Conservation (phyloP, 2,888 invertebrate species). For the Drosophila demipolita region DNA sequence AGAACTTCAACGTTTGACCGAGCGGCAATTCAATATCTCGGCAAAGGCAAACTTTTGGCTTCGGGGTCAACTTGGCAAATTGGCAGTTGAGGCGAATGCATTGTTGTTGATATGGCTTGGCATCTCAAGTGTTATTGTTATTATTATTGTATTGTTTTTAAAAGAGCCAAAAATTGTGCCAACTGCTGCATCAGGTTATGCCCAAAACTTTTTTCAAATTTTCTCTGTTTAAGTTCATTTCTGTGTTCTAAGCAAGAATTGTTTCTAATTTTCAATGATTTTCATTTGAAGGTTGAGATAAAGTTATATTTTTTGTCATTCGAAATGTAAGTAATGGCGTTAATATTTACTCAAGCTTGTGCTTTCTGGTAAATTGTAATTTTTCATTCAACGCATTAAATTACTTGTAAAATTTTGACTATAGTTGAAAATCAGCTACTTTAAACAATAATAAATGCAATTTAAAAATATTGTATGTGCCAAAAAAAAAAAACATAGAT, state of each 20-base stretch:
- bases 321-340: too few species aligned
- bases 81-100: constrained; percentile 57
- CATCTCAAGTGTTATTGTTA: constrained; percentile 51
- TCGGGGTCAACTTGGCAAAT: constrained; percentile 50
- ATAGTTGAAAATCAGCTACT: neutral
- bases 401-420: neutral
- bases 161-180: neutral
- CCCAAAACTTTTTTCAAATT: neutral
- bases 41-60: constrained; percentile 35
- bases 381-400: neutral
- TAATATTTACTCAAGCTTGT: neutral
- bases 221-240: neutral
- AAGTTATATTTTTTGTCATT: neutral
- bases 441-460: neutral
- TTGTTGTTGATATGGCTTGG: constrained; percentile 30
- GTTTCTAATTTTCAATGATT: constrained; percentile 21
- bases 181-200: constrained; percentile 13
- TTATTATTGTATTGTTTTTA: constrained; percentile 48
- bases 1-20: constrained; percentile 29
- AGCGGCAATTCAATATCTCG: constrained; percentile 63
- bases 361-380: neutral
- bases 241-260: constrained; percentile 2
- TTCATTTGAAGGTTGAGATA: constrained; percentile 17
- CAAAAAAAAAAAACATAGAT: neutral
- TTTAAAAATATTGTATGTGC: neutral